Conservation (phyloP, 2,797 vertebrate species). For the Sardinella longiceps region DNA sequence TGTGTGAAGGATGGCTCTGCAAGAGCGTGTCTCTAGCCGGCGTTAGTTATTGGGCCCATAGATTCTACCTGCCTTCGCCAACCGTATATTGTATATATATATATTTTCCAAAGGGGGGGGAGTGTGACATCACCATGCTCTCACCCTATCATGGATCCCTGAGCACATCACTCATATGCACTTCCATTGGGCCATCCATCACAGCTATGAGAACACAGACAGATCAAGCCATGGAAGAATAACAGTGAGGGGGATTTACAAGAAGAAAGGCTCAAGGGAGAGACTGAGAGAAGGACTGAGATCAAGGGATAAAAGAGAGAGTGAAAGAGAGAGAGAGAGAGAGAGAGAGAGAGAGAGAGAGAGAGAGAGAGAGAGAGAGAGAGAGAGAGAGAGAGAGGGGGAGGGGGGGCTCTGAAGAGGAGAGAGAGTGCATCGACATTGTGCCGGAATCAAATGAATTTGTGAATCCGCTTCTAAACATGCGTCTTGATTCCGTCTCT, state of each 20-base stretch:
- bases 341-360: background rate
- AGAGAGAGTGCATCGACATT: no score
- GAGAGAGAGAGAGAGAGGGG: background rate
- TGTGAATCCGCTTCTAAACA: no score
- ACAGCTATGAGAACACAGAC: constrained; percentile 3
- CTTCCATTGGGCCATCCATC: constrained; percentile 65
- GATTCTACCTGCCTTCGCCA: constrained; percentile 59
- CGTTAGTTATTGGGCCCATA: constrained; percentile 63
- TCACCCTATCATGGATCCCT: constrained; percentile 53
- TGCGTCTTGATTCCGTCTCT: no score
- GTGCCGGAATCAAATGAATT: no score
- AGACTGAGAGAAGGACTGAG: constrained; percentile 48
- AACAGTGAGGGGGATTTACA: constrained; percentile 63
- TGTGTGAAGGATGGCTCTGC: constrained; percentile 62
- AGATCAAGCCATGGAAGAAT: background rate
- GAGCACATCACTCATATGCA: constrained; percentile 44
- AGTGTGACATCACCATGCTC: constrained; percentile 51
- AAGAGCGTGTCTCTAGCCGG: constrained; percentile 41
- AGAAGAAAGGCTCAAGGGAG: constrained; percentile 62
- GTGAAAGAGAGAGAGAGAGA: background rate
- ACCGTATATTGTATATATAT: no score
- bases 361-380: background rate
- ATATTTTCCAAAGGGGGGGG: constrained; percentile 60
- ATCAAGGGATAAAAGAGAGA: constrained; percentile 41
- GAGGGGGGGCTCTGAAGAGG: no score